Evolutionary conservation across 2,888 invertebrate genomes (phyloP), one percentile per base, ranked within the genome.

Genomic region (Harpalus rubripes): DNA sequence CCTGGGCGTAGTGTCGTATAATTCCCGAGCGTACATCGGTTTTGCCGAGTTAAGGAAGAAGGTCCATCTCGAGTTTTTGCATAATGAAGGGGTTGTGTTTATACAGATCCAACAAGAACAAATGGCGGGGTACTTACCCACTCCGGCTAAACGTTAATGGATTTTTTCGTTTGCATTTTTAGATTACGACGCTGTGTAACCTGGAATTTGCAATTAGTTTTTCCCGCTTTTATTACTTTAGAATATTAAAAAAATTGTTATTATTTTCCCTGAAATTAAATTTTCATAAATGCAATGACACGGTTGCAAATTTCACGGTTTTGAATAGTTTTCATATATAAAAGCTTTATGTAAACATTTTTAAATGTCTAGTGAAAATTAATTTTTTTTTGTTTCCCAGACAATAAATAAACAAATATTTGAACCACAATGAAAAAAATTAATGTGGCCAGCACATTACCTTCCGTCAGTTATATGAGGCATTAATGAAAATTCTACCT

Each of bases 81-180:
- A 68, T 68, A 68, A 68, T 68, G 68, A 68, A 68, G 39, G 68
- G 68, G 68, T 68, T 68, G n/a, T 68, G 68, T 68, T 68, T 68
- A 68, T 39, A 39, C 26, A 68, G 39, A 68, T 68, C 39, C 12
- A 68, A 68, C 68, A 68, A 68, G 68, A 68, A 68, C 68, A 68
- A 68, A 68, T 68, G 68, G 39, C n/a, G 39, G 15, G 68, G 39
- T 68, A 68, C 68, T 68, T 68, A 68, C 32, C n/a, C 26, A 68
- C 39, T 68, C 15, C 15, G 32, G 32, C 12, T 68, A 68, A 68
- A 68, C 39, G 39, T 39, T 68, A 68, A 68, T 68, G 68, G 68
- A 68, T 68, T 68, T 68, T 65, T 26, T 63, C 63, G 26, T 63
- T 39, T 15, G 68, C 39, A 68, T 68, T 68, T 68, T 68, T 68